These are phyloP conservation scores for Balaeniceps rex DNA, from an alignment of 2,113 vertebrate genomes.

Conservation along the genomic window DNA sequence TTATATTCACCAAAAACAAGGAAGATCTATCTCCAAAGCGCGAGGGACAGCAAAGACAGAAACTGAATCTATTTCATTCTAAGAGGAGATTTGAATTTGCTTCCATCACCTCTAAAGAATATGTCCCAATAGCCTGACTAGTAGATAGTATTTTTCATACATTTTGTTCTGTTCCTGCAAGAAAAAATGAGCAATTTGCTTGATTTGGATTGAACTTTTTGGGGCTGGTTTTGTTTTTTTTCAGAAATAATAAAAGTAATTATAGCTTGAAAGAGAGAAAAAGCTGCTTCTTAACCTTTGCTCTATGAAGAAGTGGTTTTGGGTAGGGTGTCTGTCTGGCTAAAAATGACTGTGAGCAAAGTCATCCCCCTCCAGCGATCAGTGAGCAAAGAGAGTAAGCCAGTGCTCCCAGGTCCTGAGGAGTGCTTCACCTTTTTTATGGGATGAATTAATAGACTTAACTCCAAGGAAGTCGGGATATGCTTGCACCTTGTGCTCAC, in stretches of 20 bases:
- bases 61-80: neutral
- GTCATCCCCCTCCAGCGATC: rapidly evolving
- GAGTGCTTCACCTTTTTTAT: neutral
- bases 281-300: neutral
- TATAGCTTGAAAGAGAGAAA: neutral
- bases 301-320: neutral
- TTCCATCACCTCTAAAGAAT: neutral
- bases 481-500: neutral
- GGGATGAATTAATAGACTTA: neutral
- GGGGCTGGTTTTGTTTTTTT: neutral
- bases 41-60: neutral
- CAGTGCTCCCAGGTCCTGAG: neutral
- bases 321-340: neutral
- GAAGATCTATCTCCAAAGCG: neutral
- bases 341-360: neutral
- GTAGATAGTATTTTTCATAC: neutral
- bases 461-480: neutral
- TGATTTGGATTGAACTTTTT: neutral
- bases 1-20: neutral
- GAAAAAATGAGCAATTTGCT: neutral
- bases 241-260: neutral
- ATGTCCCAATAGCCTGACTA: neutral
- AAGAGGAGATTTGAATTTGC: neutral
- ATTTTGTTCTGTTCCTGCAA: neutral
- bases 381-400: neutral